Evolutionary conservation across 2,797 vertebrate genomes (phyloP), one percentile per base, ranked within the genome.

Genomic region (Sebastes jordani): DNA sequence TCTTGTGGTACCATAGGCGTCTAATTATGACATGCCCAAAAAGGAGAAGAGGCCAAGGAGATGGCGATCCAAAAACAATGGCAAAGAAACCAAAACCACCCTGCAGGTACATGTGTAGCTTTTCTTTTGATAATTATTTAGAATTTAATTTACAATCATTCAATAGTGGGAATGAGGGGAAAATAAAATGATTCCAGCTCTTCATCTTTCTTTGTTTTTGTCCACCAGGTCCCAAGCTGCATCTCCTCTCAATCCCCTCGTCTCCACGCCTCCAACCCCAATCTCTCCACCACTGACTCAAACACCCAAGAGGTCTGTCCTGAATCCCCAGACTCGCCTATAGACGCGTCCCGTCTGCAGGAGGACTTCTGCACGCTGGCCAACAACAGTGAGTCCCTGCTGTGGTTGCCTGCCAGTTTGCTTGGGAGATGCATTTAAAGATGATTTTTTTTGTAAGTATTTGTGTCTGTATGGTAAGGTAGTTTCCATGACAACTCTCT

Each of bases 251-350:
- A 85, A 88, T 94, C 97, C 8, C 81, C 96, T 80, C 97, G 96
- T 82, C 94, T 98, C 10, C 97, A 99, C 23, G 97, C 97, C 80
- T 99, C 98, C 87, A 98, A 99, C 89, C 98, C 98, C 14, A 99
- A 99, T 87, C 95, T 99, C 81, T 97, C 97, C 74, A 96, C 95
- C 29, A 93, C 96, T 65, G 97, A 98, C 86, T 90, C 96, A 64
- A 95, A 92, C 81, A 93, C 96, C 80, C 96, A 96, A 80, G 98
- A 98, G 72, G 90, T 93, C 74, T 96, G 95, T 87, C 96, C 96
- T 0, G 96, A 97, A 80, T 96, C 96, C n/a, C 97, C 97, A 13
- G 98, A 99, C 93, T 97, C 97, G 1, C 96, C 97, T 6, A 95
- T 95, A 72, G 97, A 98, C 30, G 97, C 96, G 81, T 97, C 96